Conservation (phyloP, 2,113 vertebrate species). For the Hystrix cristata region DNA sequence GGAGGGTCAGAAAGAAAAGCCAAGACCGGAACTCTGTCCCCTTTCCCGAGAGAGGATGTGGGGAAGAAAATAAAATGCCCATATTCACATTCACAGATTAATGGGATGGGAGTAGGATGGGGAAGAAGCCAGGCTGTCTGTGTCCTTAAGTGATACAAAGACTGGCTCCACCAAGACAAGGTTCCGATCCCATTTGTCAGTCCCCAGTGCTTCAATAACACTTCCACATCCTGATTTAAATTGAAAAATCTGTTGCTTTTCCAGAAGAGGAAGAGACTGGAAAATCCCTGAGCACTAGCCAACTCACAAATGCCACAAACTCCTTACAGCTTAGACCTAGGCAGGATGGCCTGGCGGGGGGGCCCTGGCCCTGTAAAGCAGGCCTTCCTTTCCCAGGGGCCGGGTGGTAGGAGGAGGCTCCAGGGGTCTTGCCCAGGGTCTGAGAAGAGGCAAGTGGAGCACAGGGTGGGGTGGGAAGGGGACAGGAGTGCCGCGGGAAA, state of each 20-base stretch:
- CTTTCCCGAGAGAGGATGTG: constrained; percentile 44
- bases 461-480: no score
- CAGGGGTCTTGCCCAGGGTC: not conserved
- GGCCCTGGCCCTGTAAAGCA: not conserved
- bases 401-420: not conserved
- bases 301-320: constrained; percentile 48
- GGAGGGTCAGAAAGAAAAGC: constrained; percentile 43
- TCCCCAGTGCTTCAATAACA: not conserved
- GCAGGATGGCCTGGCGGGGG: not conserved
- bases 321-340: not conserved
- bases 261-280: constrained; percentile 46
- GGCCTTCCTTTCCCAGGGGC: not conserved
- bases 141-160: constrained; percentile 68
- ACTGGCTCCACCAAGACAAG: constrained; percentile 2
- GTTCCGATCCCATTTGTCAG: not conserved
- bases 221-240: constrained; percentile 51
- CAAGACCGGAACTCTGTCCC: not conserved
- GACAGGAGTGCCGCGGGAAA: not conserved
- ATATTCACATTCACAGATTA: constrained; percentile 46
- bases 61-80: not conserved
- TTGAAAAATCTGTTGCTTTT: constrained; percentile 66
- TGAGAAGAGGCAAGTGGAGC: not conserved
- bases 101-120: not conserved
- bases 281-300: constrained; percentile 65
- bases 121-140: constrained; percentile 45